Conservation (phyloP, 2,888 invertebrate species). For the Imbricaverruca yamaguchii region DNA sequence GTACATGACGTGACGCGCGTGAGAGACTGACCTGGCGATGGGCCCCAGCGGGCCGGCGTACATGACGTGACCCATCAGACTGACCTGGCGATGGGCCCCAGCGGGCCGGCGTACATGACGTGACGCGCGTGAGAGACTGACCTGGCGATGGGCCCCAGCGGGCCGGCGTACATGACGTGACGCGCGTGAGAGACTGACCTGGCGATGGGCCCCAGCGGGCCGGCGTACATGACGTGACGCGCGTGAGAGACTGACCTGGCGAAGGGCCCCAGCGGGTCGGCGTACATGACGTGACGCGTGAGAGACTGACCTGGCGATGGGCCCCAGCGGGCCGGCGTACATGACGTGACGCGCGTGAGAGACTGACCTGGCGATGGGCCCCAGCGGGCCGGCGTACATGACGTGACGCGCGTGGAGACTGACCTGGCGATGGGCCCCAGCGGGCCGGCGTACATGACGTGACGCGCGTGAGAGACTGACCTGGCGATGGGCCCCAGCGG, state of each 20-base stretch:
- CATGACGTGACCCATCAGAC: conserved; percentile 37
- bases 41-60: conserved; percentile 43
- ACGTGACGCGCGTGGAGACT: conserved; percentile 37
- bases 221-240: conserved; percentile 40
- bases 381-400: conserved; percentile 42
- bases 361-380: conserved; percentile 42
- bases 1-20: conserved; percentile 39
- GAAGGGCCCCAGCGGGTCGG: conserved; percentile 42
- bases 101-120: conserved; percentile 41
- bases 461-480: conserved; percentile 38
- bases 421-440: conserved; percentile 44
- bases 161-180: conserved; percentile 41
- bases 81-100: conserved; percentile 44
- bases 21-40: conserved; percentile 41
- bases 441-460: conserved; percentile 41
- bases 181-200: conserved; percentile 40
- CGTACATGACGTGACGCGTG: conserved; percentile 39
- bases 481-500: conserved; percentile 43
- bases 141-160: conserved; percentile 43
- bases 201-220: conserved; percentile 43
- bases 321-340: conserved; percentile 43
- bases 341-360: conserved; percentile 38
- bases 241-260: conserved; percentile 42
- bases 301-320: conserved; percentile 41
- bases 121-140: conserved; percentile 37